phyloP scores from a whole-genome alignment of 2,113 vertebrate genomes.

The Melierax canorus region DNA sequence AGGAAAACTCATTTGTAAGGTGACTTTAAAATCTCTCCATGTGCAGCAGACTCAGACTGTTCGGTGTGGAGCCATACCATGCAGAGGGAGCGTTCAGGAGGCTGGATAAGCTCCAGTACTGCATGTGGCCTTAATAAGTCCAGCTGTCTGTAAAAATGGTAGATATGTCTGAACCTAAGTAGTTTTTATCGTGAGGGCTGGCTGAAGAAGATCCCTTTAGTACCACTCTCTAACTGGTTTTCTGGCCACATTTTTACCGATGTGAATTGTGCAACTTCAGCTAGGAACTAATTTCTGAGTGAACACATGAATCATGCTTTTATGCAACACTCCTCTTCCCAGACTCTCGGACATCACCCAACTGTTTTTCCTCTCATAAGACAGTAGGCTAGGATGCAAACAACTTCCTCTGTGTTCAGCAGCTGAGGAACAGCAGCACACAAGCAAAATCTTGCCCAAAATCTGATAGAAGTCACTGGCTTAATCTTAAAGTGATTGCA shows the following conservation, averaged over 20 bases:
- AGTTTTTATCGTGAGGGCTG: background rate
- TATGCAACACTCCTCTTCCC: background rate
- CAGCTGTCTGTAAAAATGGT: background rate
- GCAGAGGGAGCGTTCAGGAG: background rate
- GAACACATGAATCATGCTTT: background rate
- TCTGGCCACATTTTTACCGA: background rate
- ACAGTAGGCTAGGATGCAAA: background rate
- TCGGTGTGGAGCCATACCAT: background rate
- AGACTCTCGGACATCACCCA: background rate
- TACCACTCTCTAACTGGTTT: background rate
- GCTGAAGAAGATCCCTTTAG: background rate
- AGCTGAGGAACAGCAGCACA: background rate
- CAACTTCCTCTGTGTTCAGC: background rate
- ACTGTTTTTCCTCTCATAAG: background rate
- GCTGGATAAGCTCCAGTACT: background rate
- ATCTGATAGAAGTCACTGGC: background rate
- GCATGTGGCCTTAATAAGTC: accelerated
- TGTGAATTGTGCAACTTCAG: background rate
- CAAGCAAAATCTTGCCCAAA: background rate
- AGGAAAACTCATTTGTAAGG: background rate
- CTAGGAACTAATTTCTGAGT: background rate
- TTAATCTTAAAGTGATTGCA: background rate
- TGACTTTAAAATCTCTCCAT: background rate
- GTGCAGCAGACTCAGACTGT: background rate
- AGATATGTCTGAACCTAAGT: background rate